These are phyloP conservation scores for Steatocranus sp. DNA, from an alignment of 2,797 vertebrate species.

Conservation along the genomic window DNA sequence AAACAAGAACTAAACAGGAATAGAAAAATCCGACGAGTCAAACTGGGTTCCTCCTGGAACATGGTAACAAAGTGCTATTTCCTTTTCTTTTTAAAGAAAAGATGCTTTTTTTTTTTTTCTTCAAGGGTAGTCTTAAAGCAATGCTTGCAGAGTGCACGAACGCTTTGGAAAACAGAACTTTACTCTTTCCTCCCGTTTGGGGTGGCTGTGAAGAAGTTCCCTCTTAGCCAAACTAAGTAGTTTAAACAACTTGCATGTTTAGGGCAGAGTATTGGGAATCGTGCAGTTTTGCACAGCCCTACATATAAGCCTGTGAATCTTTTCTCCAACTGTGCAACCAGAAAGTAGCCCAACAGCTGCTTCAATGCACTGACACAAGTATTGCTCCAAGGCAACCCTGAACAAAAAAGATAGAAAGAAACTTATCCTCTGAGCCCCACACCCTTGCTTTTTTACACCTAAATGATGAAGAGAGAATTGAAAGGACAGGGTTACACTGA, in stretches of 20 bases:
- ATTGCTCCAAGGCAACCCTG: not conserved
- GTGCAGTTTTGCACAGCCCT: not conserved
- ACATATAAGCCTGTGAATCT: not conserved
- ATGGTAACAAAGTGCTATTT: conserved; percentile 49
- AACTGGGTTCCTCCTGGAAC: not conserved
- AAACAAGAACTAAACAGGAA: not conserved
- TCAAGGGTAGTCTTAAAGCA: not conserved
- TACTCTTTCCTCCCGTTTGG: not conserved
- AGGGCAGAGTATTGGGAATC: not conserved
- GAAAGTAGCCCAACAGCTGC: not conserved
- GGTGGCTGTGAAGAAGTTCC: accelerated
- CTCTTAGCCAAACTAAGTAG: accelerated
- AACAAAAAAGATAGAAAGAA: not conserved
- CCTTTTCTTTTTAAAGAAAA: not conserved
- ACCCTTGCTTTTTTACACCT: not conserved
- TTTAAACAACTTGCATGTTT: not conserved
- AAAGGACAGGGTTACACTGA: not conserved
- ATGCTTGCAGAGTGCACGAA: not conserved
- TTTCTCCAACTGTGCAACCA: not conserved
- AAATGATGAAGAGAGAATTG: not conserved
- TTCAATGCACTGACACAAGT: not conserved
- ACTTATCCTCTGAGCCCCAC: not conserved
- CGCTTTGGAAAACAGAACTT: not conserved
- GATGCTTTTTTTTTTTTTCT: not conserved
- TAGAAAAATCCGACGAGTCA: not conserved